Base-by-base conservation (phyloP, 2,113 vertebrate genomes). In the Grallaria varia region DNA sequence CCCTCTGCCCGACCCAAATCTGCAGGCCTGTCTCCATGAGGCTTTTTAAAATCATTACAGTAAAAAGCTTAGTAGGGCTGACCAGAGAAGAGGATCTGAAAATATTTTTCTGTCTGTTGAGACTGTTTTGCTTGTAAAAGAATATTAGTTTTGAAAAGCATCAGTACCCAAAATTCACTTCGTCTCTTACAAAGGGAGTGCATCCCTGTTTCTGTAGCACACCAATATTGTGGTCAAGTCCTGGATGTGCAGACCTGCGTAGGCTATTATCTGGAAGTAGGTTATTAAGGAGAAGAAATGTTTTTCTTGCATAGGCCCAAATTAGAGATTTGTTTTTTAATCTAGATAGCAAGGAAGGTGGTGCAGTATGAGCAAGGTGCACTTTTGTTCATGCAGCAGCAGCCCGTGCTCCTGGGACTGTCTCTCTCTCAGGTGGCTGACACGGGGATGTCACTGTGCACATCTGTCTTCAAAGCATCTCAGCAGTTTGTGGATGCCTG, bases 1-100 rank as follows among this genome's bases (percentile, higher is more conserved):
- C 45, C 49, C 3, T 55, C 47, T 69, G 47, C 44, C 50, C 30
- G 89, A 33, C 56, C 73, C 72, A 89, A 63, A 50, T 63, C 85
- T 93, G 69, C 67, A 82, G 67, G 60, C 60, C 74, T 93, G 69
- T 73, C 93, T 90, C 74, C 58, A n/a, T 42, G 76, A 90, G 55
- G 30, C 66, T 73, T 20, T 93, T 96, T 86, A 81, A 93, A 96
- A 77, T 92, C 47, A 56, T 86, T 83, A 82, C 35, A 52, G 64
- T 78, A 63, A 75, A 52, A 72, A 62, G 83, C 62, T 84, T 78
- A 66, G 44, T 33, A 63, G 18, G 60, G n/a, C 73, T 87, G 96
- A 86, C 60, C 53, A 45, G 68, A 89, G 89, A 42, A 89, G 22
- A 21, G 50, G 56, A 39, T 93, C 25, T 52, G 79, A 87, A 84